Conservation (phyloP, 2,797 vertebrate genomes). For the Lagorchestes hirsutus region DNA sequence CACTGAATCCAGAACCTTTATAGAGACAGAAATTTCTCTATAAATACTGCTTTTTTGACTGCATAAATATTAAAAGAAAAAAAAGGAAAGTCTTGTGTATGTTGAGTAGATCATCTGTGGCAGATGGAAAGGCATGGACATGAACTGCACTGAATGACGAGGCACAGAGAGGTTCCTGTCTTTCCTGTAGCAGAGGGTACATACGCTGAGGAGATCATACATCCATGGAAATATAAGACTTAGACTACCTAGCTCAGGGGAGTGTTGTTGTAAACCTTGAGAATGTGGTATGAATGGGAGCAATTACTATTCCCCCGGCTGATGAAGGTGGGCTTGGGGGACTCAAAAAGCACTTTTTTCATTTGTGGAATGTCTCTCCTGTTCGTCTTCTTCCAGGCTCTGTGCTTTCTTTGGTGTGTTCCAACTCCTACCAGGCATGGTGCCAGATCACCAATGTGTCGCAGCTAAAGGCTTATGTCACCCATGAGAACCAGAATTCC, state of each 20-base stretch:
- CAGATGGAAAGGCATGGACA: not conserved
- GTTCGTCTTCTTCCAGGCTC: constrained; percentile 75
- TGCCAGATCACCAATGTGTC: constrained; percentile 85
- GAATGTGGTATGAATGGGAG: not conserved
- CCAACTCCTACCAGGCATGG: constrained; percentile 78
- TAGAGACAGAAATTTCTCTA: not conserved
- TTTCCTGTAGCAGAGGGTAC: not conserved
- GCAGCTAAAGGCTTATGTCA: constrained; percentile 43
- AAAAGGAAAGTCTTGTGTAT: not conserved
- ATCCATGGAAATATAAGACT: not conserved
- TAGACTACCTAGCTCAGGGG: not conserved
- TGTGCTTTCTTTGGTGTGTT: constrained; percentile 81
- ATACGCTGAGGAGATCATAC: not conserved
- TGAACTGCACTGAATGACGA: not conserved
- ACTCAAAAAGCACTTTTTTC: not conserved
- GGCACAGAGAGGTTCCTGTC: not conserved
- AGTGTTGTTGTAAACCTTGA: not conserved
- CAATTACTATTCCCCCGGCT: not conserved
- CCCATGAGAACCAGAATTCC: constrained; percentile 46
- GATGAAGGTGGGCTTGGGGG: not conserved
- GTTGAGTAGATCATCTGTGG: not conserved
- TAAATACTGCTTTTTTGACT: not conserved
- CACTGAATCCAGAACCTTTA: not conserved
- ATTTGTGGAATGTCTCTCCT: not conserved
- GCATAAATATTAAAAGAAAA: not conserved